phyloP scores from a whole-genome alignment of 2,113 vertebrate species.

The Upupa epops region DNA sequence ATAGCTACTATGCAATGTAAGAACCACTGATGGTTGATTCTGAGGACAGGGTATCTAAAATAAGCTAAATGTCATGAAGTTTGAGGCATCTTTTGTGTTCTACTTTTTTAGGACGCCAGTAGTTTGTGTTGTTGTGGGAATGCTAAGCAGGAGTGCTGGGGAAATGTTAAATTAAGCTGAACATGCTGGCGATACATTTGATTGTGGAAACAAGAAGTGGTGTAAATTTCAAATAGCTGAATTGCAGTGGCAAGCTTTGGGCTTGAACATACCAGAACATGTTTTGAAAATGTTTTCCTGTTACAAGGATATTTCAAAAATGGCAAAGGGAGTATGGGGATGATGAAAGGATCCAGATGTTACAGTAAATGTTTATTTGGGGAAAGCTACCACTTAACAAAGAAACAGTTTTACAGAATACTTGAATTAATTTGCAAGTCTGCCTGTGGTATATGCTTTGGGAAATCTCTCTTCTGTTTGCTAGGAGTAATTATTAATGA shows the following conservation, averaged over 20 bases:
- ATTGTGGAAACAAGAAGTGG: not conserved
- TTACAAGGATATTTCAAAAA: conserved; percentile 49
- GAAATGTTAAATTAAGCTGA: conserved; percentile 24
- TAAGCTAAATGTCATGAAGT: not conserved
- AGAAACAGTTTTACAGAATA: conserved; percentile 43
- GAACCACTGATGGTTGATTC: conserved; percentile 62
- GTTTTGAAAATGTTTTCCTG: conserved; percentile 55
- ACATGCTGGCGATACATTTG: not conserved
- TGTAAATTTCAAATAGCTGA: conserved; percentile 30
- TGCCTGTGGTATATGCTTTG: conserved; percentile 4
- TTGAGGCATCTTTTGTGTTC: not conserved
- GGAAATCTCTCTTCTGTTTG: not conserved
- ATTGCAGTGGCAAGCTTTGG: not conserved
- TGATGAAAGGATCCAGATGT: conserved; percentile 49
- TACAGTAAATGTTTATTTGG: conserved; percentile 41
- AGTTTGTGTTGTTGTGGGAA: not conserved
- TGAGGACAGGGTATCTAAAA: conserved; percentile 33
- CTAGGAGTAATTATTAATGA: not conserved
- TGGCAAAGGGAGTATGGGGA: conserved; percentile 21
- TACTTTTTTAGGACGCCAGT: not conserved
- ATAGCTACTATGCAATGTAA: conserved; percentile 80
- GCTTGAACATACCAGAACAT: conserved; percentile 35
- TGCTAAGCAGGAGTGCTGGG: not conserved
- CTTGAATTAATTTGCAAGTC: conserved; percentile 34
- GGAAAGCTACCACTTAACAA: conserved; percentile 3